Evolutionary conservation across 2,113 vertebrate species (phyloP).

Genomic region (Hiodon alosoides): DNA sequence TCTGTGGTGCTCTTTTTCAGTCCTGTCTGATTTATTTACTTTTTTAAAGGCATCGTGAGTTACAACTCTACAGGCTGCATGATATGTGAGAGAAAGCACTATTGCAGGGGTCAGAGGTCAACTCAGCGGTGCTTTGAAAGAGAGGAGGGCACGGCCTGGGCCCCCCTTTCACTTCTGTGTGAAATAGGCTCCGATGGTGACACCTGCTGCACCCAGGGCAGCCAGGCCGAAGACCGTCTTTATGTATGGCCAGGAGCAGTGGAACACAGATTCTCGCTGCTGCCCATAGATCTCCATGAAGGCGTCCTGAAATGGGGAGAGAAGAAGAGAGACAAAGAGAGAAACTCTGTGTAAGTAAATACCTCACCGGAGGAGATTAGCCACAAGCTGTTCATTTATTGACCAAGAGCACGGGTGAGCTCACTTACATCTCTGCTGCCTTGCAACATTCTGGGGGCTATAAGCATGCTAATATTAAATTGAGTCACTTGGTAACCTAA

Average conservation of each 20-base stretch:
- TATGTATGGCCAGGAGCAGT: constrained; percentile 79
- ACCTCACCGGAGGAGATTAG: too few relatives aligned
- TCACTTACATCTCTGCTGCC: neutral
- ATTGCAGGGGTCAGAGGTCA: constrained; percentile 19
- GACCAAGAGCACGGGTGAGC: neutral
- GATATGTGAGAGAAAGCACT: neutral
- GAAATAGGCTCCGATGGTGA: constrained; percentile 81
- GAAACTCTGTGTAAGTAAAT: neutral
- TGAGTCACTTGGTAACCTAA: too few relatives aligned
- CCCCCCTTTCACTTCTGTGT: constrained; percentile 72
- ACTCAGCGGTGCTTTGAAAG: constrained; percentile 31
- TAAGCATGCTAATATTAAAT: neutral
- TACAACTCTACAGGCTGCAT: neutral
- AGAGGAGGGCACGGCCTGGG: neutral
- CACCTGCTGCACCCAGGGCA: constrained; percentile 79
- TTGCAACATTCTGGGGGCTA: neutral
- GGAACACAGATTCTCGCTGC: constrained; percentile 61
- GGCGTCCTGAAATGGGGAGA: constrained; percentile 65
- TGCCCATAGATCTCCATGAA: constrained; percentile 82
- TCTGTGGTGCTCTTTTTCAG: neutral
- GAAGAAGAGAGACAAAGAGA: constrained; percentile 30
- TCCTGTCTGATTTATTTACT: neutral
- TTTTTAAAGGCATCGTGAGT: too few relatives aligned
- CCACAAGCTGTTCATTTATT: too few relatives aligned
- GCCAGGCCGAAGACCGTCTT: constrained; percentile 81